Conservation (phyloP, 2,888 invertebrate species). For the Conistra vaccinii region DNA sequence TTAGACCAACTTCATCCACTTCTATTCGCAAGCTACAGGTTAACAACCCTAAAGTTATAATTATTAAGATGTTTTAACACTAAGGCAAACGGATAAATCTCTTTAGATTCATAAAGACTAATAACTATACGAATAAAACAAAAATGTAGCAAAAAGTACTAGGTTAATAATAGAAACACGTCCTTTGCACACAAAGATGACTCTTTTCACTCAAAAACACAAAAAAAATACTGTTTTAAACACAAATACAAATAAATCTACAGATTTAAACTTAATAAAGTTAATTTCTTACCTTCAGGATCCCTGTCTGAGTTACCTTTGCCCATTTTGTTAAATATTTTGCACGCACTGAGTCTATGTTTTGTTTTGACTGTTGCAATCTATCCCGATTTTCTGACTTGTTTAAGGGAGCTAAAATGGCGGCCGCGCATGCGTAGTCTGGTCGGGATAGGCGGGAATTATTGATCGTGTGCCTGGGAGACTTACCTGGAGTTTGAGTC, state of each 20-base stretch:
- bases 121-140: not conserved
- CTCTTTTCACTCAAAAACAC: not conserved
- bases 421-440: constrained; percentile 74
- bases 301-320: constrained; percentile 83
- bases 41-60: constrained; percentile 33
- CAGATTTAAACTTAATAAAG: not conserved
- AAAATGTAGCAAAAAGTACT: not conserved
- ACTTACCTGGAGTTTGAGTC: constrained; percentile 62
- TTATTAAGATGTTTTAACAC: constrained; percentile 4
- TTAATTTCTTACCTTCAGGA: constrained; percentile 77
- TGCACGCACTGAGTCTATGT: constrained; percentile 55
- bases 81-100: not conserved
- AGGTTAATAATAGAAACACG: not conserved
- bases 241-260: constrained; percentile 1
- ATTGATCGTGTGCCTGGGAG: constrained; percentile 82
- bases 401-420: constrained; percentile 71
- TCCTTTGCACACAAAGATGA: not conserved
- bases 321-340: constrained; percentile 45
- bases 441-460: constrained; percentile 74
- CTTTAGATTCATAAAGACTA: too few relatives aligned
- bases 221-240: not conserved
- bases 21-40: constrained; percentile 34
- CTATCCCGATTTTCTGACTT: constrained; percentile 63
- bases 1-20: not conserved
- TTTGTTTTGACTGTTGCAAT: constrained; percentile 74